Conservation (phyloP, 2,888 invertebrate species). For the Julus scandinavius region DNA sequence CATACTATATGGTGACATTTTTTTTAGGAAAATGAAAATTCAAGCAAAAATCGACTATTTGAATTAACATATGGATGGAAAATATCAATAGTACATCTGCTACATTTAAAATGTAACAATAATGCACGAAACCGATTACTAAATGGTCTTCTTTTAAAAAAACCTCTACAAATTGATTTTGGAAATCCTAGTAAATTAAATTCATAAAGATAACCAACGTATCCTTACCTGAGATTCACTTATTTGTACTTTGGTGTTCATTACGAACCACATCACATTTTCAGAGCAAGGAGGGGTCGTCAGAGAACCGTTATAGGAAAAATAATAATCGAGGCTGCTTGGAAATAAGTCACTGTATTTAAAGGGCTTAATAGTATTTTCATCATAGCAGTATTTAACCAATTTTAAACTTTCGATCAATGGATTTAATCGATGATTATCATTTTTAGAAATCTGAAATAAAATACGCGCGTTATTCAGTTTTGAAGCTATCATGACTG, state of each 20-base stretch:
- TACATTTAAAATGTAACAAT: too few species aligned
- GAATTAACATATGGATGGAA: too few species aligned
- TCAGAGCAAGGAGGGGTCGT: slow-evolving; percentile 85
- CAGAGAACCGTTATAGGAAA: slow-evolving; percentile 82
- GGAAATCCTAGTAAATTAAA: neutral
- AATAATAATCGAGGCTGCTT: slow-evolving; percentile 62
- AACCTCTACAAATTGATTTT: neutral
- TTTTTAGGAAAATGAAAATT: too few species aligned
- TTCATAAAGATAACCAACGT: neutral
- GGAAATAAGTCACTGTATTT: neutral
- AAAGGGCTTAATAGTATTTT: neutral
- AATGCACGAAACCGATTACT: too few species aligned
- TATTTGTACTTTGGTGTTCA: slow-evolving; percentile 77
- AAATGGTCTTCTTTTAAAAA: too few species aligned
- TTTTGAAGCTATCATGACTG: neutral
- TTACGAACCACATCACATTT: slow-evolving; percentile 82
- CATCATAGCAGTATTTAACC: neutral
- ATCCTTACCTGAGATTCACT: slow-evolving; percentile 73
- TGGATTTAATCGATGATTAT: neutral
- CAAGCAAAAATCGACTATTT: too few species aligned
- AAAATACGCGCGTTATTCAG: neutral
- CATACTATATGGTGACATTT: too few species aligned
- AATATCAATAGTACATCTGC: too few species aligned
- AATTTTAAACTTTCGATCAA: neutral
- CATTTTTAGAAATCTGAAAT: neutral